phyloP scores from a whole-genome alignment of 2,888 invertebrate genomes.

The Eupithecia exiguata region DNA sequence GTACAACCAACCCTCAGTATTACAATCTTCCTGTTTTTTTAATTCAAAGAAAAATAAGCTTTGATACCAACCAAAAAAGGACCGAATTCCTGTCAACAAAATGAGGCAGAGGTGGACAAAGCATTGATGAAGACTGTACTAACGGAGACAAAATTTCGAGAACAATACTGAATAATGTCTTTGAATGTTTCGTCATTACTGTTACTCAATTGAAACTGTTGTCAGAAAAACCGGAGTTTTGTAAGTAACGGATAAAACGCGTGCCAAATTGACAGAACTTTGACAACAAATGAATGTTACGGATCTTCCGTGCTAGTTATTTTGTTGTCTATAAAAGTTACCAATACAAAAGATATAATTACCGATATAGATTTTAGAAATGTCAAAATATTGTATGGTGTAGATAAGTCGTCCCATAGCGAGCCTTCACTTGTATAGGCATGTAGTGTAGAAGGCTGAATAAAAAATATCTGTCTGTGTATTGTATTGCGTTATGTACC shows the following conservation, averaged over 20 bases:
- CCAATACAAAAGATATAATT: neutral
- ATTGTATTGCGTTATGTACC: no score
- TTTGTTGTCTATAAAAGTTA: neutral
- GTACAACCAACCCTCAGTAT: conserved; percentile 31
- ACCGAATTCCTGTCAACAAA: neutral
- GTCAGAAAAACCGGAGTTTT: conserved; percentile 37
- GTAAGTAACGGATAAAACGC: conserved; percentile 41
- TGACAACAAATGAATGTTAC: conserved; percentile 20
- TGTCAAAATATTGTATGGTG: neutral
- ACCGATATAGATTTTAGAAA: neutral
- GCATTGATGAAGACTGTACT: conserved; percentile 19
- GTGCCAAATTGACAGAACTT: conserved; percentile 30
- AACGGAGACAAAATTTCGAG: conserved; percentile 36
- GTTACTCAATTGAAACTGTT: conserved; percentile 37
- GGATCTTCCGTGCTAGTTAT: neutral
- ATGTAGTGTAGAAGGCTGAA: no score
- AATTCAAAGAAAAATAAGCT: conserved; percentile 16
- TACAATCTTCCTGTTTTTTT: neutral
- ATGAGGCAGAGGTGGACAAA: neutral
- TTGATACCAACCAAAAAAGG: neutral
- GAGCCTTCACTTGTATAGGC: neutral
- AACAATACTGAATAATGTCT: conserved; percentile 34
- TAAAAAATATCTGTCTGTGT: no score
- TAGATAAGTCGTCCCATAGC: neutral
- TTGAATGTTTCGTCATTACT: conserved; percentile 39